These are phyloP conservation scores for Lynx canadensis DNA, from an alignment of 2,113 vertebrate species.

Conservation along the genomic window DNA sequence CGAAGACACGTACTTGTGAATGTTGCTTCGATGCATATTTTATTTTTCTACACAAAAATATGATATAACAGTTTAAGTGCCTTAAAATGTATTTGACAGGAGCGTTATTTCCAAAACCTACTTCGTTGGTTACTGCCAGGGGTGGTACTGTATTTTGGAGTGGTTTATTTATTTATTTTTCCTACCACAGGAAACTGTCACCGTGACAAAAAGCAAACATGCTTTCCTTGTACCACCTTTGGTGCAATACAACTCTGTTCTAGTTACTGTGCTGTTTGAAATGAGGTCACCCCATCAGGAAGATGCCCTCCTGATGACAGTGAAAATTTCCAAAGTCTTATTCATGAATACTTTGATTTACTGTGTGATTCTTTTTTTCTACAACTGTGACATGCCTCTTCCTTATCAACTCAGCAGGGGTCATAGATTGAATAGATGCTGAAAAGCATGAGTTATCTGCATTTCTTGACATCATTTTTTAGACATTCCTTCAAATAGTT, in stretches of 20 bases:
- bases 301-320: constrained; percentile 67
- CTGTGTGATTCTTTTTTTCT: constrained; percentile 78
- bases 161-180: constrained; percentile 78
- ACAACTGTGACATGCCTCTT: constrained; percentile 85
- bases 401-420: constrained; percentile 86
- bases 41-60: constrained; percentile 88
- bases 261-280: constrained; percentile 71
- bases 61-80: constrained; percentile 87
- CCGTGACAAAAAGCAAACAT: constrained; percentile 24
- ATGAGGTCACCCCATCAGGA: constrained; percentile 77
- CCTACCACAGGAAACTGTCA: constrained; percentile 51
- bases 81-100: constrained; percentile 87
- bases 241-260: constrained; percentile 25
- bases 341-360: constrained; percentile 81
- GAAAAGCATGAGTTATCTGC: constrained; percentile 84
- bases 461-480: constrained; percentile 85
- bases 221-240: constrained; percentile 47
- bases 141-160: constrained; percentile 81
- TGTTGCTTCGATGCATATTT: constrained; percentile 86
- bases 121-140: constrained; percentile 78
- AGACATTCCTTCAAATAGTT: constrained; percentile 87
- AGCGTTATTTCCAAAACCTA: constrained; percentile 82
- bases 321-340: constrained; percentile 79
- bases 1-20: constrained; percentile 85
- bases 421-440: constrained; percentile 82